A percentile compares a stretch with the other conserved stretches of the same genome.
phyloP scores from a whole-genome alignment of 2,888 invertebrate species.

The Apotomis turbidana region DNA sequence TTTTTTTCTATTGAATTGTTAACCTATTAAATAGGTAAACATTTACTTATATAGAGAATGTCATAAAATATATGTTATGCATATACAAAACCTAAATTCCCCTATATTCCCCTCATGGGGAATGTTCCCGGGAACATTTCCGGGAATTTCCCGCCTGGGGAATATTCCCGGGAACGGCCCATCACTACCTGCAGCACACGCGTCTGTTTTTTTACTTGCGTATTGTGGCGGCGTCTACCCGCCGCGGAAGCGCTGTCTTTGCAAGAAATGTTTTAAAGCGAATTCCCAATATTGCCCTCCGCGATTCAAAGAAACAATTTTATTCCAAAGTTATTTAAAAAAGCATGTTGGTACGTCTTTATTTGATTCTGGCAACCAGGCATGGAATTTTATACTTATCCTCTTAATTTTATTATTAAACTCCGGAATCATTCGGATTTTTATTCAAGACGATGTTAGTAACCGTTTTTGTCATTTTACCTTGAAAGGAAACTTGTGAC shows the following conservation, averaged over 20 bases:
- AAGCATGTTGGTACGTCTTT: slow-evolving; percentile 42
- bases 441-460: not conserved
- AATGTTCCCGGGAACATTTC: too few relatives aligned
- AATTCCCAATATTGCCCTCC: slow-evolving; percentile 77
- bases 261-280: slow-evolving; percentile 74
- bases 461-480: not conserved
- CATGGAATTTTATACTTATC: not conserved
- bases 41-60: too few relatives aligned
- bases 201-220: slow-evolving; percentile 40
- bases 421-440: too few relatives aligned
- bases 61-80: too few relatives aligned
- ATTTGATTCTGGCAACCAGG: slow-evolving; percentile 12
- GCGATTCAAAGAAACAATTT: slow-evolving; percentile 76
- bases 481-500: not conserved
- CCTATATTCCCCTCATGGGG: too few relatives aligned
- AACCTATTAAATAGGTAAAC: too few relatives aligned
- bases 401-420: not conserved
- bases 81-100: too few relatives aligned
- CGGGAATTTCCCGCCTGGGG: too few relatives aligned
- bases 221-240: slow-evolving; percentile 60
- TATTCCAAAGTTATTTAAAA: slow-evolving; percentile 75
- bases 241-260: slow-evolving; percentile 71
- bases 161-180: too few relatives aligned
- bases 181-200: slow-evolving; percentile 10
- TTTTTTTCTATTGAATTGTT: too few relatives aligned